Base-by-base conservation (phyloP, 1,140 invertebrate species). In the Lysiphlebus fabarum region DNA sequence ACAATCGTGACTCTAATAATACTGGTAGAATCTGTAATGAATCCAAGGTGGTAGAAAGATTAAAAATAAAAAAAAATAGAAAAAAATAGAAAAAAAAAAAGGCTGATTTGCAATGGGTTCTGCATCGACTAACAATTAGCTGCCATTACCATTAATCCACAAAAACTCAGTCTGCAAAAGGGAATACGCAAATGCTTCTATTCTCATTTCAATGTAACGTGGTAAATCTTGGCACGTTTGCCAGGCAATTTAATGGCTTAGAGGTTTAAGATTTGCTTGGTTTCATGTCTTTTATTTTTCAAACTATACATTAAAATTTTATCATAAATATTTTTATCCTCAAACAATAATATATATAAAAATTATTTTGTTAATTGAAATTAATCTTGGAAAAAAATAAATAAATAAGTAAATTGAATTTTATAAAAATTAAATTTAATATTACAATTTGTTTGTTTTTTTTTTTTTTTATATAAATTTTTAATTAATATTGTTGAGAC, bases 71-170 rank as follows among this genome's bases (percentile, higher is more conserved):
- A n/a, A n/a, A n/a, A n/a, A n/a, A n/a, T n/a, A n/a, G n/a, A n/a
- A n/a, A n/a, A n/a, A n/a, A n/a, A n/a, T n/a, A n/a, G n/a, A n/a
- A 26, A 26, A 17, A 17, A 26, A 26, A 26, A 26, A 26, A 26
- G 17, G 17, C 17, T 26, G 17, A 26, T 36, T 47, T 17, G 44
- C 51, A 8, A 33, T 9, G 56, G 50, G 51, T 43, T 54, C 56
- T 53, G 61, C 61, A 62, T 62, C 50, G 61, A 62, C 56, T 62
- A 62, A 62, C 61, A 62, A 62, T 62, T 62, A 62, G 61, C 51
- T 55, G 36, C 61, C 56, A 62, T 62, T 62, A 62, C 57, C 61
- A 58, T 62, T 58, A 58, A 58, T 58, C 56, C 56, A 38, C 26
- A 49, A 49, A 54, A 36, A 56, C 50, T 53, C 9, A 12, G 43